Conservation (phyloP, 2,113 vertebrate genomes). For the Andinoacara biseriatus region DNA sequence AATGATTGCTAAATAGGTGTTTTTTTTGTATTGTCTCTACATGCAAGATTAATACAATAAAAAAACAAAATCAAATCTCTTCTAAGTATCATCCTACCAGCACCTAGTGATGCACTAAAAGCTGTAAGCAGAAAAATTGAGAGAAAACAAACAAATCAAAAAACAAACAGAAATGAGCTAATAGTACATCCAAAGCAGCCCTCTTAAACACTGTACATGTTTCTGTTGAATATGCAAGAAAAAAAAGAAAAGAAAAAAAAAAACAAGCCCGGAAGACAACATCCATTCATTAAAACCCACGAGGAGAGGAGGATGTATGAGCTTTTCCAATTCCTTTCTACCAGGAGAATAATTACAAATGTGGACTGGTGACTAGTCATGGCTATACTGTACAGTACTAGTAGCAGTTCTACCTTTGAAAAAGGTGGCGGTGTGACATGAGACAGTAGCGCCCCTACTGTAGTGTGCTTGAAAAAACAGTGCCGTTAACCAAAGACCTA, state of each 20-base stretch:
- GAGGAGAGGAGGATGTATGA: slow-evolving; percentile 61
- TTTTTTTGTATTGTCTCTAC: slow-evolving; percentile 76
- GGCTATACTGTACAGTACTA: slow-evolving; percentile 74
- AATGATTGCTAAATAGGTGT: slow-evolving; percentile 79
- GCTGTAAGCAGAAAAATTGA: slow-evolving; percentile 69
- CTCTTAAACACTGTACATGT: slow-evolving; percentile 78
- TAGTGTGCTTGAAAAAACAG: slow-evolving; percentile 77
- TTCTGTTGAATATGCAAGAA: slow-evolving; percentile 65
- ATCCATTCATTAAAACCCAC: slow-evolving; percentile 68
- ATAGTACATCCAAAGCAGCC: slow-evolving; percentile 83
- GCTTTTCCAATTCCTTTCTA: slow-evolving; percentile 57
- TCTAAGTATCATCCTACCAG: slow-evolving; percentile 75
- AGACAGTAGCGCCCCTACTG: slow-evolving; percentile 50
- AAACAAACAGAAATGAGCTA: slow-evolving; percentile 42
- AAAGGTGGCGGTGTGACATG: slow-evolving; percentile 38
- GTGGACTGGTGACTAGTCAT: slow-evolving; percentile 63
- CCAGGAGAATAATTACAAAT: slow-evolving; percentile 68
- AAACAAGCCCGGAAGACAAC: slow-evolving; percentile 73
- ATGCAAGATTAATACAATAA: slow-evolving; percentile 80
- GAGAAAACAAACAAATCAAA: slow-evolving; percentile 26
- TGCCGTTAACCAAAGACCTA: slow-evolving; percentile 67
- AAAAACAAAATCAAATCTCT: slow-evolving; percentile 71
- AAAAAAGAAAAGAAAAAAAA: slow-evolving; percentile 40
- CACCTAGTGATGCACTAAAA: slow-evolving; percentile 79
- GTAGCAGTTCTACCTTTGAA: slow-evolving; percentile 33